These are phyloP conservation scores for Tretioscincus oriximinensis DNA, from an alignment of 2,113 vertebrate species.

Conservation along the genomic window DNA sequence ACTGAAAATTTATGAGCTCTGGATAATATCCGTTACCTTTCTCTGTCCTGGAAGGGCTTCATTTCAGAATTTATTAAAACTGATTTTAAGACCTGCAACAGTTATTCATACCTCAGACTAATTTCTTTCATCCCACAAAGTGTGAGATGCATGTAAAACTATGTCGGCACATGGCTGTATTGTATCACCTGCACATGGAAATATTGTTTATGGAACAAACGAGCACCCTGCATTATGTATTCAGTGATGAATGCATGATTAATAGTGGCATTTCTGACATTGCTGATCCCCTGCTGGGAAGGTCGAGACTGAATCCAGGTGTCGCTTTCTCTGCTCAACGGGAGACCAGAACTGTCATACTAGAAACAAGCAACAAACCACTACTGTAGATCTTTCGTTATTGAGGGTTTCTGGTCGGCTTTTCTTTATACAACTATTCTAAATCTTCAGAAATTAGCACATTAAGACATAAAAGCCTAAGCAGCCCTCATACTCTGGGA, in stretches of 20 bases:
- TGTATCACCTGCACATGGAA: not conserved
- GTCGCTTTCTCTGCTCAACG: not conserved
- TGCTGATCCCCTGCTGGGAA: not conserved
- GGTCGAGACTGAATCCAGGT: not conserved
- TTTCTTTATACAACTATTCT: not conserved
- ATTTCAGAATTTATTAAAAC: not conserved
- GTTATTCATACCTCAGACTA: not conserved
- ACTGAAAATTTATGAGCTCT: not conserved
- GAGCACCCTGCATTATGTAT: not conserved
- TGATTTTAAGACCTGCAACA: not conserved
- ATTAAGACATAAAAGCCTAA: not conserved
- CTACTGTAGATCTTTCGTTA: not conserved
- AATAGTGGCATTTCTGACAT: not conserved
- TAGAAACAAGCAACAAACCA: not conserved
- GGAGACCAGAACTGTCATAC: not conserved
- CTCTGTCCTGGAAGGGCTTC: not conserved
- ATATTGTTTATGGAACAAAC: not conserved
- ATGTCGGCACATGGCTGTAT: not conserved
- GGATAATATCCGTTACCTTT: slow-evolving; percentile 1
- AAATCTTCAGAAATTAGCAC: not conserved
- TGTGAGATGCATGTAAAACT: not conserved
- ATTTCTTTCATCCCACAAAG: not conserved
- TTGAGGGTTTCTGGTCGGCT: not conserved
- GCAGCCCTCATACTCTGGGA: not conserved
- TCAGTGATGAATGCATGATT: not conserved